Base-by-base conservation (phyloP, 2,888 invertebrate genomes). In the Epistrophella euchroma region DNA sequence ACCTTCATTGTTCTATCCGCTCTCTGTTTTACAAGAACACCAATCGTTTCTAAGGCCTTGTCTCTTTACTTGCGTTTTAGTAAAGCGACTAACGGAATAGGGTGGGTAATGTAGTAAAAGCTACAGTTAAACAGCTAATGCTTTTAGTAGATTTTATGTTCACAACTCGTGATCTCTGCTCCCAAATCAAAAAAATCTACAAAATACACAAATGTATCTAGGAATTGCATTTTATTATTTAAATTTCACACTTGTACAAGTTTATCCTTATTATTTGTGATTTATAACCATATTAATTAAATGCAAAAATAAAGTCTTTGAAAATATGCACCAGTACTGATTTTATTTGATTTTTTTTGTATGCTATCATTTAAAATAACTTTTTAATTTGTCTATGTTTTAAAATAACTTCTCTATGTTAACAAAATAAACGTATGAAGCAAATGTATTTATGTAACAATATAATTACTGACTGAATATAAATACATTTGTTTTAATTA, bases 221-320 rank as follows among this genome's bases (percentile, higher is more conserved):
- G 11, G 9, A n/a, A 60, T 22, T 40, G 40, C 60, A 45, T 64
- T 64, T 64, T 28, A 64, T 28, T 28, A 28, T 45, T 45, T 45
- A 17, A 64, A 64, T 17, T 28, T 17, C 13, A 64, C 25, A 45
- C 45, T 64, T 17, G 17, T 64, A 64, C 45, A 64, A 64, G 28
- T 64, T 64, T 64, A 4, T 45, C 45, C 28, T 40, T 60, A 56
- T 60, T 60, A n/a, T 45, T 43, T 64, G 64, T 45, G 64, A 45
- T 60, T 62, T 62, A 43, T 43, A 43, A 62, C 13, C 25, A 45
- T 56, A 35, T 45, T 43, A 64, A 64, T 17, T 19, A 45, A 64
- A 37, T 28, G 22, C n/a, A 28, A 64, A 64, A 64, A 64, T 45
- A 45, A 64, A 64, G 17, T 28, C 19, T 45, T 45, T 28, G n/a